Base-by-base conservation (phyloP, 2,113 vertebrate species). In the Mola mola region DNA sequence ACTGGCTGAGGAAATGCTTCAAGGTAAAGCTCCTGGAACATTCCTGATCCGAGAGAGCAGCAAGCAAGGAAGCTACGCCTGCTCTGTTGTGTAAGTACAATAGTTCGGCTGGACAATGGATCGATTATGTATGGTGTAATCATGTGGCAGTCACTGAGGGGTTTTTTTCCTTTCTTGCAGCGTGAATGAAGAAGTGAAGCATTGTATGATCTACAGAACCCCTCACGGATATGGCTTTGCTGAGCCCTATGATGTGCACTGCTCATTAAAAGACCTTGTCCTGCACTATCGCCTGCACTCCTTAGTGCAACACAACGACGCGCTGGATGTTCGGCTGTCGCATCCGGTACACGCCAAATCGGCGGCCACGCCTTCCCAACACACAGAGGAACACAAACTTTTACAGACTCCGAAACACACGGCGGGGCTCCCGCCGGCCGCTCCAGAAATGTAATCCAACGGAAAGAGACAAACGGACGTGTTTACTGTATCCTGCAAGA, bases 1-100 rank as follows among this genome's bases (percentile, higher is more conserved):
- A 26, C 94, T 97, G 87, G 96, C 97, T 0, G 97, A 99, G 85
- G 95, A 98, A 57, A 91, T 98, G 89, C 95, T 98, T 36, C 89
- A 92, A 42, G 96, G 94, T 8, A 97, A 96, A 87, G 93, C 94
- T 36, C 90, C 95, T 2, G 97, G 97, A 75, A 94, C 97, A 1
- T 99, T 99, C 90, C 91, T 99, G 84, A 96, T 99, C 89, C 95
- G 96, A 0, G 94, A 98, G 85, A 98, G 96, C 71, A 98, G 95
- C 93, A 88, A 95, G 89, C 96, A 97, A 87, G 96, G 96, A 71
- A 96, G 95, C 75, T 99, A 96, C 15, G 96, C 97, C 85, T 98
- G 97, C 91, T 98, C 97, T 46, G 97, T 98, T 74, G 95, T 98
- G 97, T 98, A 90, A 96, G 97, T 96, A 41, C 5, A 8, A 57